phyloP scores from a whole-genome alignment of 2,888 invertebrate species.

The Calephelis perditalis region DNA sequence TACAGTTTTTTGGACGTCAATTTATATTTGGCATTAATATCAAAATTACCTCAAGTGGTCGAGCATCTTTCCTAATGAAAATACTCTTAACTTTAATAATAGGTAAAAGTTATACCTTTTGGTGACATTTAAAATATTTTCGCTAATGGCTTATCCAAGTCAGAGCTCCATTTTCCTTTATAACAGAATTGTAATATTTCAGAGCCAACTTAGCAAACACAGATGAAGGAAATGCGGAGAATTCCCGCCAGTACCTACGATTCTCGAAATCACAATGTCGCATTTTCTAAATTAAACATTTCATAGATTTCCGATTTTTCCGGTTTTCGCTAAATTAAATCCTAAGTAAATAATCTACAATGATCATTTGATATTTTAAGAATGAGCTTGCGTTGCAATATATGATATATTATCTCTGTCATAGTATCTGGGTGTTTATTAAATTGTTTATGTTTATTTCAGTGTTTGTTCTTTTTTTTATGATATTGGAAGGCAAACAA shows the following conservation, averaged over 20 bases:
- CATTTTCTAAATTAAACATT: slow-evolving; percentile 9
- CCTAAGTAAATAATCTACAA: background rate
- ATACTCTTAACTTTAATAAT: background rate
- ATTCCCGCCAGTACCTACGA: background rate
- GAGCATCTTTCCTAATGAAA: too few species aligned
- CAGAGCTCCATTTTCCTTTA: slow-evolving; percentile 1
- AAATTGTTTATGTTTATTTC: too few species aligned
- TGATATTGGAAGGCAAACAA: too few species aligned
- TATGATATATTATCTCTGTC: background rate
- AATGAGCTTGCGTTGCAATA: too few species aligned
- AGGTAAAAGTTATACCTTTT: background rate
- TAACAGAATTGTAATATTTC: slow-evolving; percentile 10
- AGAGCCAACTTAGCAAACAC: slow-evolving; percentile 5
- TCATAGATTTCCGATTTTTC: slow-evolving; percentile 5
- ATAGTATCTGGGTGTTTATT: too few species aligned
- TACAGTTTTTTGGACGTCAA: too few species aligned
- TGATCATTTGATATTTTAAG: too few species aligned
- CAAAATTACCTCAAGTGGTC: too few species aligned
- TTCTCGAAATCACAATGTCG: slow-evolving; percentile 4
- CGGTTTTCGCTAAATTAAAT: slow-evolving; percentile 7
- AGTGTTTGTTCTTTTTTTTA: too few species aligned
- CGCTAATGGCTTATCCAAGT: slow-evolving; percentile 2
- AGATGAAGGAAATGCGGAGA: slow-evolving; percentile 11
- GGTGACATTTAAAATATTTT: background rate
- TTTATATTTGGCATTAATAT: too few species aligned